These are phyloP conservation scores for Cabera pusaria DNA, from an alignment of 2,888 invertebrate genomes.

Conservation along the genomic window DNA sequence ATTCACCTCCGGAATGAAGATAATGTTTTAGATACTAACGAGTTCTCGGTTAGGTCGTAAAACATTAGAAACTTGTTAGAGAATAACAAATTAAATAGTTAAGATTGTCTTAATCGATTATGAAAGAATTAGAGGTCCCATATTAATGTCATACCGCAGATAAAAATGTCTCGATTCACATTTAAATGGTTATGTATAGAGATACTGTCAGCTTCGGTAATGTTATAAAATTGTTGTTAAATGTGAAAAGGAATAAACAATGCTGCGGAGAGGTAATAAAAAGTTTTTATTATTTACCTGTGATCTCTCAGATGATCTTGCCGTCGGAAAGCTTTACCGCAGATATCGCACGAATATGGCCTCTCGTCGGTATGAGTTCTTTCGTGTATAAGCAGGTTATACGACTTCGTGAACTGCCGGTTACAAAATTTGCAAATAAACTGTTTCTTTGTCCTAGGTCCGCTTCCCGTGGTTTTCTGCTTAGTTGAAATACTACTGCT, in stretches of 20 bases:
- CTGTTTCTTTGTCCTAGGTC: conserved; percentile 96
- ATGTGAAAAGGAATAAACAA: conserved; percentile 18
- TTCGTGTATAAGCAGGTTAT: conserved; percentile 98
- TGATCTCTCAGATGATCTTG: conserved; percentile 98
- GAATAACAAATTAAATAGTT: conserved; percentile 45
- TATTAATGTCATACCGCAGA: conserved; percentile 26
- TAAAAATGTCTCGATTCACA: conserved; percentile 30
- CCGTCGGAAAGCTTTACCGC: conserved; percentile 98
- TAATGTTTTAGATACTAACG: conserved; percentile 44
- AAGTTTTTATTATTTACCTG: conserved; percentile 84
- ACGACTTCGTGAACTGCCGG: conserved; percentile 98
- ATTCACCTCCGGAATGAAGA: conserved; percentile 45
- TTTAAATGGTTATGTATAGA: conserved; percentile 21
- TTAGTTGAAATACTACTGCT: conserved; percentile 75
- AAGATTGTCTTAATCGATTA: conserved; percentile 48
- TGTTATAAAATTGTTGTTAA: conserved; percentile 17
- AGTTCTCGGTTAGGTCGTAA: conserved; percentile 41
- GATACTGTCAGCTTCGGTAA: conserved; percentile 17
- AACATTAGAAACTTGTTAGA: conserved; percentile 40
- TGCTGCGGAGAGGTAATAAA: conserved; percentile 17
- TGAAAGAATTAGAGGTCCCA: conserved; percentile 32
- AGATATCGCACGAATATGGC: conserved; percentile 98
- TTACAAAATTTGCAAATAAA: conserved; percentile 99
- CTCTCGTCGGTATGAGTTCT: conserved; percentile 98
- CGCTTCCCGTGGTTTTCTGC: conserved; percentile 79